Conservation (phyloP, 1,140 invertebrate species). For the Phocides pigmalion region DNA sequence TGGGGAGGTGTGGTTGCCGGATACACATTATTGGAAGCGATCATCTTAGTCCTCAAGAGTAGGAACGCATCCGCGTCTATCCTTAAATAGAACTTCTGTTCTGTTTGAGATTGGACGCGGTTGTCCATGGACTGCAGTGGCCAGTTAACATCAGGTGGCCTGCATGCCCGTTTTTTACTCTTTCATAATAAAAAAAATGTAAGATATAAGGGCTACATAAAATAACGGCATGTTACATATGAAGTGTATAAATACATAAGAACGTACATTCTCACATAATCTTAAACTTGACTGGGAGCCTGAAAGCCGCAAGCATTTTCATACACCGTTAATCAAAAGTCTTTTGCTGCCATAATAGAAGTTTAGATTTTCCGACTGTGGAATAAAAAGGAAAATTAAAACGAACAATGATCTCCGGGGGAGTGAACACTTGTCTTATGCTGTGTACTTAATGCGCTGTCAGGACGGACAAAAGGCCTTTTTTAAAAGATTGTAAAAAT, state of each 20-base stretch:
- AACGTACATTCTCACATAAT: neutral
- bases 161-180: too few relatives aligned
- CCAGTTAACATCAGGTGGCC: too few relatives aligned
- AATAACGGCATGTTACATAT: too few relatives aligned
- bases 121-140: too few relatives aligned
- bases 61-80: too few relatives aligned
- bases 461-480: conserved; percentile 67
- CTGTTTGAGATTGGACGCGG: too few relatives aligned
- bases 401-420: conserved; percentile 55
- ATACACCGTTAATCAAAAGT: conserved; percentile 7
- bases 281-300: neutral
- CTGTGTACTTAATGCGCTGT: conserved; percentile 68
- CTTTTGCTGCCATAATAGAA: conserved; percentile 37
- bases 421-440: conserved; percentile 70
- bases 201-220: too few relatives aligned
- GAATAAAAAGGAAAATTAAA: conserved; percentile 47
- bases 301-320: neutral
- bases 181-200: too few relatives aligned
- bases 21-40: too few relatives aligned
- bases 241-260: neutral
- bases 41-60: too few relatives aligned
- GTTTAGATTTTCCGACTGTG: conserved; percentile 33
- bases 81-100: too few relatives aligned
- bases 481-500: conserved; percentile 74
- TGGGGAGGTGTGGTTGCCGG: too few relatives aligned